Evolutionary conservation across 37 sponge, comb jelly and placozoan genomes (phyloP), one percentile per base, ranked within the genome.

Genomic region (Oopsacas minuta): DNA sequence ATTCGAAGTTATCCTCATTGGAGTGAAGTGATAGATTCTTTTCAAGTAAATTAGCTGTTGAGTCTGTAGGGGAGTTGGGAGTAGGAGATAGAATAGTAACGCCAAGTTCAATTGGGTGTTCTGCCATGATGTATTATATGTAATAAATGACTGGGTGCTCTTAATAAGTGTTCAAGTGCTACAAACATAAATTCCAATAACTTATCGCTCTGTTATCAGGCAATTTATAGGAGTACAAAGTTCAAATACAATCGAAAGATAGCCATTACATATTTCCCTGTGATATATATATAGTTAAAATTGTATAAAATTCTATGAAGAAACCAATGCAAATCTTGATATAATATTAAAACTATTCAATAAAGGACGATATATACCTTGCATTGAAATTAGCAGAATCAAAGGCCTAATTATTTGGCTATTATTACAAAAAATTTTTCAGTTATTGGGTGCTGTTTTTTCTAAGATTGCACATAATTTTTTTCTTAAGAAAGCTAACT

Each of bases 91-190:
- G 20, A n/a, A 61, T 61, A 25, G 75, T 12, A n/a, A 61, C 75
- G 22, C 75, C 75, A 61, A 61, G 75, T 61, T 61, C 75, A 34
- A 61, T 61, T 32, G 75, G 30, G 75, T 61, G 75, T 61, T 61
- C 75, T 61, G 75, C 75, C 75, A 61, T 61, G 75, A 25, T 42
- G 49, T 42, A 42, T 42, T 42, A 42, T 42, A 42, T 42, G 49
- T 61, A 61, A 61, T 61, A 61, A 61, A 61, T 61, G 75, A 61
- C 30, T 61, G 5, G 22, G 75, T 61, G 75, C 75, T 61, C 75
- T 61, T 61, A 61, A 61, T 61, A 61, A 61, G 75, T 61, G 75
- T 61, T 61, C 75, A 61, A 61, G 75, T 42, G 49, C 75, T 61
- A 61, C 28, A 61, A 61, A 61, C 28, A 61, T 25, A 61, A 25